Percentiles rank a stretch among this genome's conserved stretches.
These are phyloP conservation scores for Rhea americana DNA, from an alignment of 2,113 vertebrate genomes.

Conservation along the genomic window DNA sequence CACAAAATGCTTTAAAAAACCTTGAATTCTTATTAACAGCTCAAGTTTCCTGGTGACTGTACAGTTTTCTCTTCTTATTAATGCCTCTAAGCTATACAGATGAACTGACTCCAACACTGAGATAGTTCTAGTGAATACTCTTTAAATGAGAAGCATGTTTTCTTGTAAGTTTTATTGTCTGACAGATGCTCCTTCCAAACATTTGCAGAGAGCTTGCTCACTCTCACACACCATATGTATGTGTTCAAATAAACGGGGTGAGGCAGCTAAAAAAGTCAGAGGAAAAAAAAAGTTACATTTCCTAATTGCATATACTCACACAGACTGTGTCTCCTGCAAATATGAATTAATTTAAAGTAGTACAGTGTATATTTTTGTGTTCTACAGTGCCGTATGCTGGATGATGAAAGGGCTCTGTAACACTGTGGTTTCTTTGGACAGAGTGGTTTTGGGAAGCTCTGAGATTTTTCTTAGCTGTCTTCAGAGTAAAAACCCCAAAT, in stretches of 20 bases:
- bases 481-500: background rate
- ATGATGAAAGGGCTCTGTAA: constrained; percentile 56
- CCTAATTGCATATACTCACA: constrained; percentile 54
- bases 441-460: constrained; percentile 22
- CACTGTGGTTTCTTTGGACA: constrained; percentile 49
- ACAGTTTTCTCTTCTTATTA: constrained; percentile 51
- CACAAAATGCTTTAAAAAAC: constrained; percentile 30
- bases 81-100: constrained; percentile 63
- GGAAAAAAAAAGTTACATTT: constrained; percentile 49
- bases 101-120: constrained; percentile 39
- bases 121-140: constrained; percentile 38
- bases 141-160: constrained; percentile 69
- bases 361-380: constrained; percentile 36
- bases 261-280: constrained; percentile 64
- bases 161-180: constrained; percentile 65
- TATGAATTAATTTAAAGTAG: constrained; percentile 54
- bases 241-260: constrained; percentile 62
- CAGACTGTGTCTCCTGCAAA: constrained; percentile 49
- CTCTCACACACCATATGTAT: constrained; percentile 61
- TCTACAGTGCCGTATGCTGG: constrained; percentile 4
- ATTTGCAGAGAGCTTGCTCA: constrained; percentile 63
- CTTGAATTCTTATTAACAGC: constrained; percentile 27
- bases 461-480: constrained; percentile 42
- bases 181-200: constrained; percentile 70
- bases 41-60: constrained; percentile 40